Conservation (phyloP, 2,113 vertebrate species). For the Daphoenositta chrysoptera region DNA sequence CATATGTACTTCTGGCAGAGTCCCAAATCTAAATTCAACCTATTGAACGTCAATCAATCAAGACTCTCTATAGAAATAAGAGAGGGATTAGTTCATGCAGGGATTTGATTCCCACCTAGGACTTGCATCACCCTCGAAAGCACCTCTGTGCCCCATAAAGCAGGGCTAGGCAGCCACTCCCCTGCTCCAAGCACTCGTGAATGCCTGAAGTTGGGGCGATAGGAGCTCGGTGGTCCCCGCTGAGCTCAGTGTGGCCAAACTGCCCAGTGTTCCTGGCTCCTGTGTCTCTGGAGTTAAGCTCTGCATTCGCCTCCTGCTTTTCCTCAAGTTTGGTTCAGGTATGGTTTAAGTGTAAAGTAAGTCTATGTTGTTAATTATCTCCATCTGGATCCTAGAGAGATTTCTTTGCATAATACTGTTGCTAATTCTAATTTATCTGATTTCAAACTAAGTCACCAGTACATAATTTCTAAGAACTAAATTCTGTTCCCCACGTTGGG, state of each 20-base stretch:
- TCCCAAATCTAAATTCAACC: not conserved
- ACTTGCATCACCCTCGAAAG: not conserved
- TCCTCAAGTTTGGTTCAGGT: accelerated
- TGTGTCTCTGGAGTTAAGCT: not conserved
- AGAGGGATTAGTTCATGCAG: not conserved
- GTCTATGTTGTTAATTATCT: not conserved
- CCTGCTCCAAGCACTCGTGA: not conserved
- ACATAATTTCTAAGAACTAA: not conserved
- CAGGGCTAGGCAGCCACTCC: not conserved
- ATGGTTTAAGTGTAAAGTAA: not conserved
- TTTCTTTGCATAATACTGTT: not conserved
- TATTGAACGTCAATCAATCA: not conserved
- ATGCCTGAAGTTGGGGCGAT: not conserved
- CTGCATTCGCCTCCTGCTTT: accelerated
- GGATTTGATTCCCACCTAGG: not conserved
- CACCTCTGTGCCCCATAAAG: not conserved
- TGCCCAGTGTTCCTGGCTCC: not conserved
- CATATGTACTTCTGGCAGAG: not conserved
- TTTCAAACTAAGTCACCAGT: not conserved
- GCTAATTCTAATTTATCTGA: not conserved
- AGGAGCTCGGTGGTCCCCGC: not conserved
- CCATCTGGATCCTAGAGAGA: not conserved
- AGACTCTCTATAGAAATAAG: not conserved
- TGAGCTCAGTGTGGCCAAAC: not conserved
- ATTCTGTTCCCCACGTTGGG: not conserved